phyloP scores from a whole-genome alignment of 1,140 invertebrate genomes.

The Apis mellifera region DNA sequence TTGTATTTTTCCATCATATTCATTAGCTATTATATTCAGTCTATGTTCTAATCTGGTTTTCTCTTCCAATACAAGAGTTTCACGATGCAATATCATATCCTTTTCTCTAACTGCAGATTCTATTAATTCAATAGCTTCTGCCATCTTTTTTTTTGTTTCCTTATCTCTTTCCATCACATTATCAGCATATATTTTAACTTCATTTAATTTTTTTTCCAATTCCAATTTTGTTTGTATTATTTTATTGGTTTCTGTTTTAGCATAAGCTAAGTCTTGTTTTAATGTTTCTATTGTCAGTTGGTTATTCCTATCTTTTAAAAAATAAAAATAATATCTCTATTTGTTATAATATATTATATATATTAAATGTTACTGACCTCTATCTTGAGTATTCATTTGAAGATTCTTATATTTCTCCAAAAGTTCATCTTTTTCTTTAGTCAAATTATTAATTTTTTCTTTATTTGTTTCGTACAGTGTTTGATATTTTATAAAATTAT shows the following conservation, averaged over 20 bases:
- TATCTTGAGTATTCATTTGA: constrained; percentile 60
- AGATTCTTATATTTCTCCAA: constrained; percentile 52
- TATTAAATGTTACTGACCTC: constrained; percentile 52
- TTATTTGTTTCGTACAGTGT: constrained; percentile 69
- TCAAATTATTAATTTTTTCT: constrained; percentile 69
- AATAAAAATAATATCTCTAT: constrained; percentile 37
- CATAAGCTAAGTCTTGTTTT: constrained; percentile 64
- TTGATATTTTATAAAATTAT: constrained; percentile 76
- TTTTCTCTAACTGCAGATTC: constrained; percentile 81
- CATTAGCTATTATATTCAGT: constrained; percentile 65
- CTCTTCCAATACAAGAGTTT: constrained; percentile 76
- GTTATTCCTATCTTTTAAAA: constrained; percentile 69
- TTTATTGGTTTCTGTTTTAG: constrained; percentile 66
- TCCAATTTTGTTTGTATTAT: constrained; percentile 60
- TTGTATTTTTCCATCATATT: constrained; percentile 68
- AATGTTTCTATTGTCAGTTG: constrained; percentile 64
- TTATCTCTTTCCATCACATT: constrained; percentile 67
- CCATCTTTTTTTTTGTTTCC: constrained; percentile 75
- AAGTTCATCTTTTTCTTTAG: constrained; percentile 70
- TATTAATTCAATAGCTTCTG: constrained; percentile 81
- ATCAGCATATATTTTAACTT: constrained; percentile 59
- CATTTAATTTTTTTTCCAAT: constrained; percentile 69
- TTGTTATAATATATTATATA: constrained; percentile 11
- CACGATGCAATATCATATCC: constrained; percentile 79
- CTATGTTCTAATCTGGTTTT: constrained; percentile 64